Evolutionary conservation across 2,888 invertebrate species (phyloP).

Genomic region (Thymelicus acteon): DNA sequence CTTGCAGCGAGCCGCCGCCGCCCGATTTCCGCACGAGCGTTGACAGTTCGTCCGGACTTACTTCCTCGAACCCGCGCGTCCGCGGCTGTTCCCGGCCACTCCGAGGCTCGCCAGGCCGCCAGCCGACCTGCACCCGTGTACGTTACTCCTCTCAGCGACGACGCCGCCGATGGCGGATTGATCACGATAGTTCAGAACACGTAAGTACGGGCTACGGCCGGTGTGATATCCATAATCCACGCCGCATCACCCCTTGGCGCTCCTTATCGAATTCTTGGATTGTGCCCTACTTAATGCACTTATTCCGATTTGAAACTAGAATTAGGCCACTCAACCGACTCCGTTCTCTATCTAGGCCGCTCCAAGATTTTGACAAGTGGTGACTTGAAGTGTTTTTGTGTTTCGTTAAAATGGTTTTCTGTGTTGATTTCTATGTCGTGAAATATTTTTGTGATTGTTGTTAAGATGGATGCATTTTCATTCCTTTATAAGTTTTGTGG

Average conservation of each 20-base stretch:
- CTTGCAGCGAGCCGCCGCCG: conserved; percentile 65
- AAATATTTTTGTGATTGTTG: conserved; percentile 16
- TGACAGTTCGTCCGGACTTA: conserved; percentile 86
- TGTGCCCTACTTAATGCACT: conserved; percentile 21
- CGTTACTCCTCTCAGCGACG: conserved; percentile 49
- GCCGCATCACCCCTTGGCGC: conserved; percentile 31
- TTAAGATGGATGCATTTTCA: conserved; percentile 16
- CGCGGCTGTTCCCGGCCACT: conserved; percentile 63
- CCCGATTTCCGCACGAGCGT: conserved; percentile 86
- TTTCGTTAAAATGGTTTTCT: conserved; percentile 32
- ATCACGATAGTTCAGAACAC: conserved; percentile 55
- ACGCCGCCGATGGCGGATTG: conserved; percentile 70
- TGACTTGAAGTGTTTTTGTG: conserved; percentile 39
- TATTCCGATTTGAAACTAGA: conserved; percentile 27
- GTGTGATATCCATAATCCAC: conserved; percentile 6
- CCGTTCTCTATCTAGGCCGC: conserved; percentile 29
- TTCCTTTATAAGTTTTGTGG: conserved; percentile 5
- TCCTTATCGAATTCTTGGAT: conserved; percentile 33
- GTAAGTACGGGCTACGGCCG: conserved; percentile 58
- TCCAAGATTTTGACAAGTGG: conserved; percentile 31
- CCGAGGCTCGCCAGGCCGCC: conserved; percentile 50
- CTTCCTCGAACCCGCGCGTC: conserved; percentile 82
- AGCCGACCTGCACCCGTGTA: conserved; percentile 50
- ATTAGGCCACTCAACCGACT: conserved; percentile 34
- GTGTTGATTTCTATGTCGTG: conserved; percentile 32